A percentile compares a stretch with the other conserved stretches of the same genome.
Conservation (phyloP, 2,797 vertebrate species). For the Lagocephalus sceleratus region DNA sequence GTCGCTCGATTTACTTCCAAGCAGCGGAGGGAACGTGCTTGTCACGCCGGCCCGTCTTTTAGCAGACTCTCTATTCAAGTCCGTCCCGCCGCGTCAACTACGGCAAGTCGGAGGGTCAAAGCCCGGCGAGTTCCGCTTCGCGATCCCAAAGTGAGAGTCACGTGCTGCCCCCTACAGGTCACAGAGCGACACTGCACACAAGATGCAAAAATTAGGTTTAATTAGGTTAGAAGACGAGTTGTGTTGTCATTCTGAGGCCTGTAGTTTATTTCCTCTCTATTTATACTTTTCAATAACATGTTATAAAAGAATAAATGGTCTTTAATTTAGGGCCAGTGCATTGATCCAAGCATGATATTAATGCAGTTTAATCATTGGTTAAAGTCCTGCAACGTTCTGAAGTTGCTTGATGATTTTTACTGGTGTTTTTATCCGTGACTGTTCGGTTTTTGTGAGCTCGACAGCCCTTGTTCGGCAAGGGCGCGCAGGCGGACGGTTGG, state of each 20-base stretch:
- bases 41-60: neutral
- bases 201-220: neutral
- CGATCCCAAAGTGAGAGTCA: neutral
- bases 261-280: too few species aligned
- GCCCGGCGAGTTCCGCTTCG: neutral
- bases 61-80: conserved; percentile 14
- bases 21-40: neutral
- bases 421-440: too few species aligned
- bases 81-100: conserved; percentile 53
- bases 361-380: too few species aligned
- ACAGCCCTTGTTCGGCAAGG: neutral
- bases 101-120: conserved; percentile 41
- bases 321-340: too few species aligned
- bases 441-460: neutral
- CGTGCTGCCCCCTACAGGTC: conserved; percentile 43
- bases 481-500: conserved; percentile 1
- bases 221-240: too few species aligned
- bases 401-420: too few species aligned
- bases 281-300: too few species aligned
- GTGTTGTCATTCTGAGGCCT: too few species aligned
- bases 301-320: too few species aligned
- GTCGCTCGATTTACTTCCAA: neutral
- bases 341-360: too few species aligned
- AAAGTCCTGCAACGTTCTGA: too few species aligned
- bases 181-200: neutral